A percentile compares a stretch with the other conserved stretches of the same genome.
Conservation (phyloP, 1,140 invertebrate genomes). For the Drosophila ogumai region DNA sequence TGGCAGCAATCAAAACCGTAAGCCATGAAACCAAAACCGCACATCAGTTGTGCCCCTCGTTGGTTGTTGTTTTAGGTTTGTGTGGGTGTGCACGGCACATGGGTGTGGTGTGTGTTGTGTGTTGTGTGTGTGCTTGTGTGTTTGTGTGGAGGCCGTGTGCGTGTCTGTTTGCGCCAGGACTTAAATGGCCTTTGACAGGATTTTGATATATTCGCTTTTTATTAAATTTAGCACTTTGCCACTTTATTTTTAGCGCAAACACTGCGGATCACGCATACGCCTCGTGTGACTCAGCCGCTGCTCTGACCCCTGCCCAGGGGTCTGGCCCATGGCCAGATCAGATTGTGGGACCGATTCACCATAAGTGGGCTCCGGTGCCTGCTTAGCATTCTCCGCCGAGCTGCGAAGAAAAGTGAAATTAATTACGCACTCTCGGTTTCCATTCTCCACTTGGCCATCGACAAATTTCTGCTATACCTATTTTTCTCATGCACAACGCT, state of each 20-base stretch:
- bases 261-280: conserved; percentile 25
- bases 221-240: conserved; percentile 66
- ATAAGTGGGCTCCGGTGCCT: conserved; percentile 6
- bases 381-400: conserved; percentile 45
- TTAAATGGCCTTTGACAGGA: conserved; percentile 76
- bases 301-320: not conserved
- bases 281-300: not conserved
- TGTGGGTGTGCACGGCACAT: conserved; percentile 1
- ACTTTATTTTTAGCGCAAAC: conserved; percentile 41
- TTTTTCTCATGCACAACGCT: conserved; percentile 64
- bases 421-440: conserved; percentile 71
- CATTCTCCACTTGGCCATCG: conserved; percentile 34
- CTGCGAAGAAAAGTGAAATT: conserved; percentile 62
- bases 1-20: conserved; percentile 80
- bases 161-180: conserved; percentile 56
- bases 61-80: conserved; percentile 31
- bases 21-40: conserved; percentile 80
- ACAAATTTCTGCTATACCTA: conserved; percentile 43
- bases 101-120: conserved; percentile 14
- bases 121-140: not conserved
- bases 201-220: conserved; percentile 68
- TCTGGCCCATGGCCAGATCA: not conserved
- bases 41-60: conserved; percentile 62
- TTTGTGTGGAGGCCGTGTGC: conserved; percentile 20
- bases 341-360: not conserved